Conservation (phyloP, 2,113 vertebrate genomes). For the Guaruba guarouba region DNA sequence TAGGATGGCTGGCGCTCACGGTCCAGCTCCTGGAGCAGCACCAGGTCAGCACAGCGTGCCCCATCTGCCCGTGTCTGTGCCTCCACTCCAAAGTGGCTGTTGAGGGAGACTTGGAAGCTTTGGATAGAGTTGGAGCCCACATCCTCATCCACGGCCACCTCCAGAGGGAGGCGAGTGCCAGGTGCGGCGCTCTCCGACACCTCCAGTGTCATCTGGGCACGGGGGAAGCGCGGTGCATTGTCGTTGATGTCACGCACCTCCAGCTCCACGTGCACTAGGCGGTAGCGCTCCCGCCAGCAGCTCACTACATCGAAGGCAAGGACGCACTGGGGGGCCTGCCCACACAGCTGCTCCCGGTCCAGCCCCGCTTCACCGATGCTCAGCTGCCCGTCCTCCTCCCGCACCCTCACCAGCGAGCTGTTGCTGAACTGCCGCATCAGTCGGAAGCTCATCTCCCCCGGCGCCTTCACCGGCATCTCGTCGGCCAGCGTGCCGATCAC, state of each 20-base stretch:
- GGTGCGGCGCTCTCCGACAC: conserved; percentile 87
- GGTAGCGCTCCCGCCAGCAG: conserved; percentile 90
- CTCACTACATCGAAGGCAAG: conserved; percentile 93
- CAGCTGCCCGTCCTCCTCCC: conserved; percentile 91
- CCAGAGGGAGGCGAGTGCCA: conserved; percentile 87
- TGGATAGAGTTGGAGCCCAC: conserved; percentile 91
- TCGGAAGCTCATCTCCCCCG: conserved; percentile 87
- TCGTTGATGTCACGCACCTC: conserved; percentile 94
- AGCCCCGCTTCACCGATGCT: conserved; percentile 85
- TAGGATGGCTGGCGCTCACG: conserved; percentile 86
- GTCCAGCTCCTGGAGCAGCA: conserved; percentile 91
- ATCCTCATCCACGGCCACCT: conserved; percentile 88
- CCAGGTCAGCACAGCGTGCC: conserved; percentile 91
- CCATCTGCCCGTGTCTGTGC: conserved; percentile 90
- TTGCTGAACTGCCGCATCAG: conserved; percentile 93
- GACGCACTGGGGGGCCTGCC: conserved; percentile 83
- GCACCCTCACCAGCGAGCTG: conserved; percentile 86
- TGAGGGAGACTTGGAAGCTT: conserved; percentile 89
- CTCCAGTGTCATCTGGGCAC: conserved; percentile 81
- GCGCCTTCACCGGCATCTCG: conserved; percentile 86
- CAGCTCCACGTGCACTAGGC: conserved; percentile 92
- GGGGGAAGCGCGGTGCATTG: conserved; percentile 89
- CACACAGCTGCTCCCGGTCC: conserved; percentile 90
- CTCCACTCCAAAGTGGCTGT: conserved; percentile 91
- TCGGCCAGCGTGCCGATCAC: conserved; percentile 92